phyloP scores from a whole-genome alignment of 2,113 vertebrate species.

The Hypomesus transpacificus region DNA sequence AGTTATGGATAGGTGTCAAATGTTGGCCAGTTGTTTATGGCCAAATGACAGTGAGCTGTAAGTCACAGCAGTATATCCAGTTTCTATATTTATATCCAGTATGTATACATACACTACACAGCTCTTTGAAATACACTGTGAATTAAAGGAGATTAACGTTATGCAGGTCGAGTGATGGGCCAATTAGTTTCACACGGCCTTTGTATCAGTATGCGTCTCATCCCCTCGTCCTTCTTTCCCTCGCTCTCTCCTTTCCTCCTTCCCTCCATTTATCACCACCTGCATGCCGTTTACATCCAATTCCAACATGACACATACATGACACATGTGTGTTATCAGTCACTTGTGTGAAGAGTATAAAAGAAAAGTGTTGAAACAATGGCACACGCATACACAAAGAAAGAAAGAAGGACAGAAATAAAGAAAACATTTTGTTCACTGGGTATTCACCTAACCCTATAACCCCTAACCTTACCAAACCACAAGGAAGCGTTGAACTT shows the following conservation, averaged over 20 bases:
- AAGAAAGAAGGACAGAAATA: neutral
- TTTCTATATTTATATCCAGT: constrained; percentile 35
- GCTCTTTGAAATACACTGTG: constrained; percentile 17
- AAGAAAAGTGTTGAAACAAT: no score
- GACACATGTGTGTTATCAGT: no score
- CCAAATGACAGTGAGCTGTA: neutral
- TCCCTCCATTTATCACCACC: neutral
- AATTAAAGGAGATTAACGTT: constrained; percentile 32
- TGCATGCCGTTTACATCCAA: constrained; percentile 14
- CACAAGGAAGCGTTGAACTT: neutral
- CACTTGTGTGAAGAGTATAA: no score
- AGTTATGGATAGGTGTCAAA: no score
- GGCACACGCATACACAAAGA: no score
- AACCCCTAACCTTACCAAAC: no score
- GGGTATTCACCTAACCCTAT: no score
- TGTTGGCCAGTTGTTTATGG: neutral
- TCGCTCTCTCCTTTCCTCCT: neutral
- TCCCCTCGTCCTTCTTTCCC: constrained; percentile 31
- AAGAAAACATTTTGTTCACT: neutral
- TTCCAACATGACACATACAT: neutral
- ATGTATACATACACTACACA: constrained; percentile 21
- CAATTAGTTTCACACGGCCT: constrained; percentile 44
- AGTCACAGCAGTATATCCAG: neutral
- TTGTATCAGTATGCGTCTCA: constrained; percentile 43
- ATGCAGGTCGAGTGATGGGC: neutral